These are phyloP conservation scores for Muricea muricata DNA, from an alignment of 92 coral and sea anemone genomes.

Conservation along the genomic window DNA sequence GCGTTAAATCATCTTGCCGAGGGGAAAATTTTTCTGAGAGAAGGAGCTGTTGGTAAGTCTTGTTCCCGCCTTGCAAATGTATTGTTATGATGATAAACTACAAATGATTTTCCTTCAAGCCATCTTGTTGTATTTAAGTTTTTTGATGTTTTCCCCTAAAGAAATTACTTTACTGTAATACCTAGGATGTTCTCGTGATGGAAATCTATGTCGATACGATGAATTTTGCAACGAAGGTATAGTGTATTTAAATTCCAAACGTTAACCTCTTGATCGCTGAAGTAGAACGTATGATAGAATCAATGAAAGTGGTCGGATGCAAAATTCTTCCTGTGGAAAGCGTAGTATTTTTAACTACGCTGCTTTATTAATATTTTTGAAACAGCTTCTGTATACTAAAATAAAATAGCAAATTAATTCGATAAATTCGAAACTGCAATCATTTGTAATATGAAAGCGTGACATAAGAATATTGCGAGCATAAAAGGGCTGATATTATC, in stretches of 20 bases:
- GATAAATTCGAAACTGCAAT: background rate
- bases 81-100: background rate
- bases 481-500: background rate
- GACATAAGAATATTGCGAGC: background rate
- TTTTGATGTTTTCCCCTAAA: background rate
- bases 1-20: background rate
- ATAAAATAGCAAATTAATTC: background rate
- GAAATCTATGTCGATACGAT: conserved; percentile 10
- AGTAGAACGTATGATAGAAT: too few species aligned
- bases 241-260: background rate
- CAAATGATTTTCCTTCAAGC: background rate
- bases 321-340: background rate
- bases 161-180: background rate
- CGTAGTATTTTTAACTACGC: background rate
- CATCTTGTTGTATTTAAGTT: background rate
- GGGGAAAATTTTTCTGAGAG: background rate
- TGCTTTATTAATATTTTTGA: background rate
- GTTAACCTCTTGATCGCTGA: background rate
- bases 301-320: background rate
- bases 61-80: background rate
- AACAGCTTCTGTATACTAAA: background rate
- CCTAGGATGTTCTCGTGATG: conserved; percentile 4
- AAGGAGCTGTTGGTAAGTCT: conserved; percentile 4
- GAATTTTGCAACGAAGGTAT: conserved; percentile 16
- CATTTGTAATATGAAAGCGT: background rate